Base-by-base conservation (phyloP, 2,797 vertebrate species). In the Chromobotia macracanthus region DNA sequence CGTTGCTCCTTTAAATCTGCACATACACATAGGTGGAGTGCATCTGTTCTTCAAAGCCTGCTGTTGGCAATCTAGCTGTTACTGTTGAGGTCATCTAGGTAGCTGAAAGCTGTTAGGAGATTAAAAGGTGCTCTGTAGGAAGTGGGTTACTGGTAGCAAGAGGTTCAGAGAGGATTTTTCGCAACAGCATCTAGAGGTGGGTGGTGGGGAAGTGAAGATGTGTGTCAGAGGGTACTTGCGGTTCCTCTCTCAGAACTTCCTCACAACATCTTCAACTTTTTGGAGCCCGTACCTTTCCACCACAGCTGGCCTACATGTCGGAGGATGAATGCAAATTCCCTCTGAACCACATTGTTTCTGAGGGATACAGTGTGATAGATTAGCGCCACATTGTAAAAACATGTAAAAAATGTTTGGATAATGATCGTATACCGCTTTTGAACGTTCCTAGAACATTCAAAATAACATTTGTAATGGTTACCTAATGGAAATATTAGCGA, bases 211-310 rank as follows among this genome's bases (percentile, higher is more conserved):
- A 81, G 69, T 64, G 51, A 55, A 66, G 53, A 72, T 72, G 48
- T 77, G 53, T 82, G 73, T 84, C 74, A 83, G 68, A 85, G 80
- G 85, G 85, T 85, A 28, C 82, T 87, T 82, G 46, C 3, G 83
- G 86, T 84, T 87, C 87, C 80, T 84, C 72, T 84, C 84, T 83
- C 68, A 79, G 83, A 67, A 90, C 89, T 92, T 92, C 89, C 90
- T 90, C 82, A 83, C 55, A 51, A 18, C 61, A 46, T 76, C 41
- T 85, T 71, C 21, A n/a, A 21, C 7, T 74, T 73, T 73, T 48
- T 63, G 67, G 77, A 56, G 25, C 44, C 50, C 9, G 5, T 16
- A 5, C 71, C 13, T 51, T 61, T 35, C 44, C 18, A 44, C 3
- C 5, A 50, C 3, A 64, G 3, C 0, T 63, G 72, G 25, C 3